A percentile compares a stretch with the other conserved stretches of the same genome.
phyloP scores from a whole-genome alignment of 2,797 vertebrate species.

The Amblyraja radiata region DNA sequence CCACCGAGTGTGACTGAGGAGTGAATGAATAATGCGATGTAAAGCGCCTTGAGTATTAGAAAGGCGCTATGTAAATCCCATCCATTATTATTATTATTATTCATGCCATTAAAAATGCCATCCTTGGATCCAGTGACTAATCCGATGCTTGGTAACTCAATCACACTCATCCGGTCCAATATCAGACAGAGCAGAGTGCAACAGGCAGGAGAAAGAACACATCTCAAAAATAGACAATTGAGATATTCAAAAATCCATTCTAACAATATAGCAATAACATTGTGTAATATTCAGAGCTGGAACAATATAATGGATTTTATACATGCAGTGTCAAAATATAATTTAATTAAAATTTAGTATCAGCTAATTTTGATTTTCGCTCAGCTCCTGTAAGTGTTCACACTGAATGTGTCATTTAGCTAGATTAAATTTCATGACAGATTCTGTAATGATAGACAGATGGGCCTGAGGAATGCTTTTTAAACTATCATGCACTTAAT shows the following conservation, averaged over 20 bases:
- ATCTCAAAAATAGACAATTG: neutral
- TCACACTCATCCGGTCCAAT: neutral
- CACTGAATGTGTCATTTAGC: constrained; percentile 13
- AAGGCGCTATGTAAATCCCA: no score
- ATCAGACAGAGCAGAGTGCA: neutral
- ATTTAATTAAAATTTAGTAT: constrained; percentile 1
- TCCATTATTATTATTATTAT: no score
- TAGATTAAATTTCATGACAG: neutral
- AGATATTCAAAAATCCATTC: constrained; percentile 1
- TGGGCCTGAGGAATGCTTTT: neutral
- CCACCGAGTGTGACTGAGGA: no score
- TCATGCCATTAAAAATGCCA: neutral
- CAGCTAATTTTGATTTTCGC: neutral
- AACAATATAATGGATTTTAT: neutral
- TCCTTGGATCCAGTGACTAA: neutral
- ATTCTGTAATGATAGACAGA: neutral
- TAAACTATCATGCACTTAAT: neutral
- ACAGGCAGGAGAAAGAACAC: neutral
- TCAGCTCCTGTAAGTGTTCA: neutral
- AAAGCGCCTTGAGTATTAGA: no score
- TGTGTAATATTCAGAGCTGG: neutral
- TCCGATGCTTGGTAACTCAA: no score
- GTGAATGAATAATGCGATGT: no score
- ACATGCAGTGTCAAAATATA: neutral
- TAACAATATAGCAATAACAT: neutral